These are phyloP conservation scores for Pteropus rufus DNA, from an alignment of 2,797 vertebrate species.

Conservation along the genomic window DNA sequence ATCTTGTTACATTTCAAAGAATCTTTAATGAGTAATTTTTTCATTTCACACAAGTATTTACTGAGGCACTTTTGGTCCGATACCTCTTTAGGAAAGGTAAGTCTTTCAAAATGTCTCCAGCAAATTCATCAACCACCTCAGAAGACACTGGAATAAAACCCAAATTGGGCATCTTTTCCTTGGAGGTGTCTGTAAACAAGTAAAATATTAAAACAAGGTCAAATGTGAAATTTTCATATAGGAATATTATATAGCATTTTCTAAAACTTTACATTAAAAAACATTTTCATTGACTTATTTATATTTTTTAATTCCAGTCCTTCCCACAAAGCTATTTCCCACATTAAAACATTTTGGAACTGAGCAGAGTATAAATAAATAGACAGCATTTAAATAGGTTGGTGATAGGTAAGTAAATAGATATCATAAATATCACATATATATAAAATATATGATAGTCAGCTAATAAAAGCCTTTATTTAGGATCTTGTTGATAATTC, in stretches of 20 bases:
- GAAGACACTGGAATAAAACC: slow-evolving; percentile 76
- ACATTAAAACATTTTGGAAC: not conserved
- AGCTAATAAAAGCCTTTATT: not conserved
- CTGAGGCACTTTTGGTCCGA: not conserved
- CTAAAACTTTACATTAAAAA: not conserved
- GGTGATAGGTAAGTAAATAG: not conserved
- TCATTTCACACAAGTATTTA: not conserved
- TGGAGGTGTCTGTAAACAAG: slow-evolving; percentile 38
- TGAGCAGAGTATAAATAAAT: not conserved
- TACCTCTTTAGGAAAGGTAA: slow-evolving; percentile 81
- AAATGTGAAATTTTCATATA: slow-evolving; percentile 24
- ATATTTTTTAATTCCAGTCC: not conserved
- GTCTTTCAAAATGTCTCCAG: slow-evolving; percentile 78
- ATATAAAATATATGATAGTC: not conserved
- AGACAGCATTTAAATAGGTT: not conserved
- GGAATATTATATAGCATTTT: not conserved
- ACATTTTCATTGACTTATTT: not conserved
- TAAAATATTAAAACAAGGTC: not conserved
- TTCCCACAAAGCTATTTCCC: not conserved
- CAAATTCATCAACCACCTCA: slow-evolving; percentile 76
- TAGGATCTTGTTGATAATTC: not conserved
- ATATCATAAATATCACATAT: not conserved
- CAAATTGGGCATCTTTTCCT: slow-evolving; percentile 54
- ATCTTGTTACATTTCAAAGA: not conserved
- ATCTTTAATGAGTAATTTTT: not conserved